Percentiles rank a stretch among this genome's conserved stretches.
Conservation (phyloP, 2,888 invertebrate genomes). For the Nomada goodeniana region DNA sequence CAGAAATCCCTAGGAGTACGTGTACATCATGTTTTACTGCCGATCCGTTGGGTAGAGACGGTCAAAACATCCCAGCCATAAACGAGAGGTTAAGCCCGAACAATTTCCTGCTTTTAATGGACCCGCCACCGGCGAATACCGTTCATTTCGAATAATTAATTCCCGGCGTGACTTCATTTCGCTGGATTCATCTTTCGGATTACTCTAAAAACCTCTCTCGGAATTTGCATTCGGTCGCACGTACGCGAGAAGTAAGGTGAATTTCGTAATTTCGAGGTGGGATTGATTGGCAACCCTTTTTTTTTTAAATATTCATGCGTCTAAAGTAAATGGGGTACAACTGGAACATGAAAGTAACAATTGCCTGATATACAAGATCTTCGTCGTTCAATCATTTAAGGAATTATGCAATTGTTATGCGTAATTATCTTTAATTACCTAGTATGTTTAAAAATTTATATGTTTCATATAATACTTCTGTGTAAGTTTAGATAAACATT, state of each 20-base stretch:
- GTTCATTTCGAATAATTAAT: slow-evolving; percentile 83
- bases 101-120: slow-evolving; percentile 84
- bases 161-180: slow-evolving; percentile 69
- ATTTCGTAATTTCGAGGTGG: background rate
- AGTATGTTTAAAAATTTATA: too few relatives aligned
- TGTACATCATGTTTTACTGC: slow-evolving; percentile 32
- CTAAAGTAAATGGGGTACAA: too few relatives aligned
- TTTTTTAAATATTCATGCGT: too few relatives aligned
- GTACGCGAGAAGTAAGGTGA: background rate
- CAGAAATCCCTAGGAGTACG: slow-evolving; percentile 28
- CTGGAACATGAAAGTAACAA: too few relatives aligned
- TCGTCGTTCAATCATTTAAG: too few relatives aligned
- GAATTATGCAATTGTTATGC: too few relatives aligned
- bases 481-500: too few relatives aligned
- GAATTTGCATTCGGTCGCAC: background rate
- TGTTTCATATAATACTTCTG: too few relatives aligned
- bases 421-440: too few relatives aligned
- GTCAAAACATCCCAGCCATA: slow-evolving; percentile 55
- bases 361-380: too few relatives aligned
- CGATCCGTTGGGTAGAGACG: slow-evolving; percentile 27
- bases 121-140: slow-evolving; percentile 74
- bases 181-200: slow-evolving; percentile 24
- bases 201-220: slow-evolving; percentile 13
- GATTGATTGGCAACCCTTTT: background rate
- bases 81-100: slow-evolving; percentile 74